These are phyloP conservation scores for Heliconius congener DNA, from an alignment of 1,140 invertebrate genomes.

Conservation along the genomic window DNA sequence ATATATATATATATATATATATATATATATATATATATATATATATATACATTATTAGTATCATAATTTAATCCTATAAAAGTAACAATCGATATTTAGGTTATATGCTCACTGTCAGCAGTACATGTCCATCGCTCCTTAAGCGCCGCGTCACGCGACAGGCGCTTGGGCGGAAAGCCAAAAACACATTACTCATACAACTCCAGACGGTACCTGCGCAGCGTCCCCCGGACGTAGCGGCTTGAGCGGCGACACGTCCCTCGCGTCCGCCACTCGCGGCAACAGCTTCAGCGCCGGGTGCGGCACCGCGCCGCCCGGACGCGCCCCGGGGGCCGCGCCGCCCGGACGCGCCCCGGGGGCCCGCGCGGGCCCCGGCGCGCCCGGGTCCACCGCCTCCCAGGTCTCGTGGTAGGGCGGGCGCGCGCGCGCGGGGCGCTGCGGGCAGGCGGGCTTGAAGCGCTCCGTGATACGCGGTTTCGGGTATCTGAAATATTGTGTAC, in stretches of 20 bases:
- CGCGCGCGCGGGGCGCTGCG: constrained; percentile 25
- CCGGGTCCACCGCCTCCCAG: not conserved
- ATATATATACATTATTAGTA: too few species aligned
- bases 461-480: constrained; percentile 33
- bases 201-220: constrained; percentile 28
- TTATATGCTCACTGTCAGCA: too few species aligned
- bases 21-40: too few species aligned
- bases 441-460: constrained; percentile 19
- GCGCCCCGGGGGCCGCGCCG: not conserved
- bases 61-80: too few species aligned
- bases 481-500: constrained; percentile 21
- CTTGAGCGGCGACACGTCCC: constrained; percentile 48
- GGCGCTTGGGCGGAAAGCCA: too few species aligned
- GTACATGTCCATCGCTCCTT: too few species aligned
- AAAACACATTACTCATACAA: too few species aligned
- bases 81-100: too few species aligned
- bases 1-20: too few species aligned
- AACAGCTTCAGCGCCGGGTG: constrained; percentile 16
- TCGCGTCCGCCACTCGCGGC: not conserved
- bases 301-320: constrained; percentile 16
- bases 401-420: constrained; percentile 15
- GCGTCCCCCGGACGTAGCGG: constrained; percentile 46
- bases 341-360: constrained; percentile 16
- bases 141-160: too few species aligned
- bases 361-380: not conserved